Percentiles rank a stretch among this genome's conserved stretches.
Conservation (phyloP, 2,888 invertebrate species). For the Drosophila greeni region DNA sequence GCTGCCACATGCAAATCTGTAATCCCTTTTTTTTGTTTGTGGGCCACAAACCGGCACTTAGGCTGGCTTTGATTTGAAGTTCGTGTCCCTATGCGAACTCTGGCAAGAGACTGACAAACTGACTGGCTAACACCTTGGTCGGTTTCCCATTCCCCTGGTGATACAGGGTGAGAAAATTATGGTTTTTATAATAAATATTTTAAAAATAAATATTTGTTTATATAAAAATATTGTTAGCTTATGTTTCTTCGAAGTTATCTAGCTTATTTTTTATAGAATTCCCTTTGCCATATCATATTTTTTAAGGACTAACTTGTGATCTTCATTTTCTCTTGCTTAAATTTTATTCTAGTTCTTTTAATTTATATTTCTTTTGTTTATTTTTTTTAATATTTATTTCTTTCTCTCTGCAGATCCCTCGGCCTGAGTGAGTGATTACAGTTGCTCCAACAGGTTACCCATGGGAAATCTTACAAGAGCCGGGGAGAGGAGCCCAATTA, state of each 20-base stretch:
- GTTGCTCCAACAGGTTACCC: conserved; percentile 72
- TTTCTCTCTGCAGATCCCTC: conserved; percentile 32
- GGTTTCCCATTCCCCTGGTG: conserved; percentile 17
- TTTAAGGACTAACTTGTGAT: neutral
- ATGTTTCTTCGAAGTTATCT: neutral
- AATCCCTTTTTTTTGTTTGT: conserved; percentile 21
- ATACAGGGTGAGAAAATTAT: neutral
- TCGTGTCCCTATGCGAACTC: conserved; percentile 76
- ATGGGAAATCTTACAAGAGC: conserved; percentile 65
- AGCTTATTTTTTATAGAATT: too few species aligned
- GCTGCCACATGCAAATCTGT: conserved; percentile 57
- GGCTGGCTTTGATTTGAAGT: conserved; percentile 76
- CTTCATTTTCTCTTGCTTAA: accelerated
- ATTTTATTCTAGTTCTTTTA: neutral
- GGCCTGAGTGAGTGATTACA: conserved; percentile 72
- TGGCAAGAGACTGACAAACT: conserved; percentile 40
- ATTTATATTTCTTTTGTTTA: too few species aligned
- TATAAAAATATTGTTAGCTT: neutral
- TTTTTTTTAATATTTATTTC: neutral
- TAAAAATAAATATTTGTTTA: neutral
- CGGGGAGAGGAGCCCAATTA: conserved; percentile 60
- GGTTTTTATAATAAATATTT: neutral
- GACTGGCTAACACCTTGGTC: conserved; percentile 64
- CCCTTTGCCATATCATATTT: accelerated
- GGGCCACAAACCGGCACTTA: conserved; percentile 69